Evolutionary conservation across 2,797 vertebrate species (phyloP).

Genomic region (Gymnopithys bicolor): DNA sequence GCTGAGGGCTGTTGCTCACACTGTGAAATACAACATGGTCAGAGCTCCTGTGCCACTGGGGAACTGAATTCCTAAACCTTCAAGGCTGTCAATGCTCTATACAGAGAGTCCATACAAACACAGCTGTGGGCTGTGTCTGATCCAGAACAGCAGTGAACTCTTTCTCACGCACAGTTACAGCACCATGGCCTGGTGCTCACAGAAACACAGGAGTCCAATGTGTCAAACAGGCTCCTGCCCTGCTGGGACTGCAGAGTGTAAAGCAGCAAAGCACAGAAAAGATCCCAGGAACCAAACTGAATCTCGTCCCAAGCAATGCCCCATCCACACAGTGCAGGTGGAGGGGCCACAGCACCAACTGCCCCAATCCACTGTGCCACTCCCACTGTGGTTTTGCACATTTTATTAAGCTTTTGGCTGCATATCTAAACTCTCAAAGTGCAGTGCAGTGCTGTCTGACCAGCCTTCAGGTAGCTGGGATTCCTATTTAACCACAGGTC

Average conservation of each 20-base stretch:
- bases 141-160: rapidly evolving
- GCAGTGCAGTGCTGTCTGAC: background rate
- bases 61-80: background rate
- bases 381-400: background rate
- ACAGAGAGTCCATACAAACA: background rate
- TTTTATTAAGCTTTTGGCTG: background rate
- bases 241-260: background rate
- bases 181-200: background rate
- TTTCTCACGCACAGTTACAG: rapidly evolving
- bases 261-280: background rate
- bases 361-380: rapidly evolving
- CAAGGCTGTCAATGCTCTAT: rapidly evolving
- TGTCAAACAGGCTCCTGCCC: background rate
- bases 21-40: rapidly evolving
- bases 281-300: background rate
- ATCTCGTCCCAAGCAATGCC: background rate
- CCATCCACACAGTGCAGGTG: rapidly evolving
- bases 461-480: background rate
- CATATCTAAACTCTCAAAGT: background rate
- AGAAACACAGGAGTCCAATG: background rate
- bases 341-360: background rate
- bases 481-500: background rate
- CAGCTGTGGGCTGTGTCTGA: background rate
- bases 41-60: background rate
- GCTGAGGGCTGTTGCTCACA: background rate